phyloP scores from a whole-genome alignment of 2,797 vertebrate genomes.

The Sebastolobus alascanus region DNA sequence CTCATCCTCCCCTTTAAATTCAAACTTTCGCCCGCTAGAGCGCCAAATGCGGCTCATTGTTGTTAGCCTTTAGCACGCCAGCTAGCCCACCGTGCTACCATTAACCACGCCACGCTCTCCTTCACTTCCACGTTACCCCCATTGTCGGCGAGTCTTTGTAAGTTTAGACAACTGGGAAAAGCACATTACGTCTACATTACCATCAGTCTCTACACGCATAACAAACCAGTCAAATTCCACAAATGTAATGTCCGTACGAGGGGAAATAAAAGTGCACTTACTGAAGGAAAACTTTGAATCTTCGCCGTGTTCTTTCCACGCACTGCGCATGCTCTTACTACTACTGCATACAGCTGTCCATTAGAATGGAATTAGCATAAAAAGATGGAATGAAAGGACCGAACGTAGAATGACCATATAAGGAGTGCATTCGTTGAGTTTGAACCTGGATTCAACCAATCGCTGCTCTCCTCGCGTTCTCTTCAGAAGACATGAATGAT shows the following conservation, averaged over 20 bases:
- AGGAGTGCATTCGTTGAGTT: conserved; percentile 79
- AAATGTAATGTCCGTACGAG: conserved; percentile 16
- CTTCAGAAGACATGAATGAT: conserved; percentile 58
- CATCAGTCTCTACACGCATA: neutral
- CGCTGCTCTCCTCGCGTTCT: neutral
- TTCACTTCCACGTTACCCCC: conserved; percentile 80
- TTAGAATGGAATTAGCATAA: conserved; percentile 83
- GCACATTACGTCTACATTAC: neutral
- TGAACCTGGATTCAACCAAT: conserved; percentile 82
- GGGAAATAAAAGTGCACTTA: conserved; percentile 76
- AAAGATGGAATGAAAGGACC: conserved; percentile 77
- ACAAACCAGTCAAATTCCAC: neutral
- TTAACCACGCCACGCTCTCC: conserved; percentile 85
- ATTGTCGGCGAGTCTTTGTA: conserved; percentile 76
- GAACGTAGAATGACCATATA: conserved; percentile 78
- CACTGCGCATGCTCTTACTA: conserved; percentile 88
- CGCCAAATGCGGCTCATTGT: conserved; percentile 87
- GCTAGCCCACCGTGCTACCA: conserved; percentile 72
- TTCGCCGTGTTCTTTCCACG: conserved; percentile 74
- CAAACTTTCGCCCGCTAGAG: conserved; percentile 79
- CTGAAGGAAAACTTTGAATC: conserved; percentile 88
- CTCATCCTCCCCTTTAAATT: conserved; percentile 63
- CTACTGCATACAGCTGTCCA: conserved; percentile 83
- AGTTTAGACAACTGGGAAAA: conserved; percentile 12
- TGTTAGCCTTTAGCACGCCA: conserved; percentile 83